Base-by-base conservation (phyloP, 1,140 invertebrate species). In the Eurosta solidaginis region DNA sequence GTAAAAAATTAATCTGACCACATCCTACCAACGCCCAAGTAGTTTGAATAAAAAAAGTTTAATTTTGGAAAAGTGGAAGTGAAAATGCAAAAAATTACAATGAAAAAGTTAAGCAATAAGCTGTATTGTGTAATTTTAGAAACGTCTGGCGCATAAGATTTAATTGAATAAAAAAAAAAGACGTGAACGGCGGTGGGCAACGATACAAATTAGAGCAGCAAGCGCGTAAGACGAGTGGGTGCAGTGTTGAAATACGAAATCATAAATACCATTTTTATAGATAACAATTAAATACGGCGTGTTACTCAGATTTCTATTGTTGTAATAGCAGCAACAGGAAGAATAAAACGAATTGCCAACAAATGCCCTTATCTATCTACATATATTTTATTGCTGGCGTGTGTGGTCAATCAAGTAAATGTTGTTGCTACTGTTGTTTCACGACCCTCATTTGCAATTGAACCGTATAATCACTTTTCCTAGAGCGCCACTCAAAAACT, bases 91-190 rank as follows among this genome's bases (percentile, higher is more conserved):
- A 40, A 68, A 40, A 68, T 68, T 40, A 2, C 7, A 40, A 9
- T 10, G 33, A 68, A 68, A 68, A 20, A n/a, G 3, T 68, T 68
- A 36, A 36, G 59, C 29, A 68, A 68, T 68, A 40, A 68, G 59
- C 6, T 40, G 59, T 40, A 68, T 68, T 68, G 59, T 68, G 59
- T 68, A 68, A 68, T 68, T 68, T 68, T 68, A 40, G 59, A 68
- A 68, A 68, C 59, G 59, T 68, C 33, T 68, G 59, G 59, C 27
- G 12, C 14, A 40, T 17, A 40, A 29, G n/a, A 4, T 5, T 68
- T 22, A 4, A n/a, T 68, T 40, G 33, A 29, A 36, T 40, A 22
- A 40, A 54, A 68, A 68, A 36, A 40, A 36, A 36, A 36, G 33
- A 20, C 33, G n/a, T n/a, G n/a, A n/a, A n/a, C n/a, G n/a, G n/a